Conservation (phyloP, 2,888 invertebrate species). For the Ophion ellenae region DNA sequence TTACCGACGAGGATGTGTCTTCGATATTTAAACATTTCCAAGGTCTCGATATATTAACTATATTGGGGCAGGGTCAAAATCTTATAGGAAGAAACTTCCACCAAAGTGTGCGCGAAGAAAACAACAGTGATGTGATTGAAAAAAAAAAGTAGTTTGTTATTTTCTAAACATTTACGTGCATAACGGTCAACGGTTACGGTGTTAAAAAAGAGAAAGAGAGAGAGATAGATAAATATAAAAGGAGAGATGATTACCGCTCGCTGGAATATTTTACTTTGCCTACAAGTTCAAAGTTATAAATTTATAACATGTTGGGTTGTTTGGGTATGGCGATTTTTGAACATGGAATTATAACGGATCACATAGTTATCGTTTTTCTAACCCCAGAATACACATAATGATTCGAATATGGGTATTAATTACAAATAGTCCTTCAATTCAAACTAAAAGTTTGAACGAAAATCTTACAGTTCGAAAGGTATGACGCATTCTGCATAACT, state of each 20-base stretch:
- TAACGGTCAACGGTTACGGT: background rate
- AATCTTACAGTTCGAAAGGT: background rate
- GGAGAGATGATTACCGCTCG: background rate
- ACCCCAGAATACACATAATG: no score
- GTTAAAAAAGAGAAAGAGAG: background rate
- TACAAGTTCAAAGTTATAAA: background rate
- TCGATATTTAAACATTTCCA: background rate
- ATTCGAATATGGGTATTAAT: background rate
- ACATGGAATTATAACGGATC: no score
- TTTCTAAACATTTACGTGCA: constrained; percentile 11
- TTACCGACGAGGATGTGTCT: background rate
- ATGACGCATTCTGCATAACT: background rate
- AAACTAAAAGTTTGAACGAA: background rate
- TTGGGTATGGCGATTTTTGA: no score
- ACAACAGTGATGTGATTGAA: constrained; percentile 10
- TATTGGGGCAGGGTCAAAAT: background rate
- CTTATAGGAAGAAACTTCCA: constrained; percentile 36
- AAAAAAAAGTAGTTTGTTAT: constrained; percentile 4
- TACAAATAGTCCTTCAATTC: background rate
- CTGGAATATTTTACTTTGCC: background rate
- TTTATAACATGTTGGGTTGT: background rate
- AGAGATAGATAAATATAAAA: background rate
- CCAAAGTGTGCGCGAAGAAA: constrained; percentile 22
- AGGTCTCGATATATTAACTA: background rate
- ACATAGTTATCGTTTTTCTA: no score